A percentile compares a stretch with the other conserved stretches of the same genome.
phyloP scores from a whole-genome alignment of 2,113 vertebrate species.

The Phodopus roborovskii region DNA sequence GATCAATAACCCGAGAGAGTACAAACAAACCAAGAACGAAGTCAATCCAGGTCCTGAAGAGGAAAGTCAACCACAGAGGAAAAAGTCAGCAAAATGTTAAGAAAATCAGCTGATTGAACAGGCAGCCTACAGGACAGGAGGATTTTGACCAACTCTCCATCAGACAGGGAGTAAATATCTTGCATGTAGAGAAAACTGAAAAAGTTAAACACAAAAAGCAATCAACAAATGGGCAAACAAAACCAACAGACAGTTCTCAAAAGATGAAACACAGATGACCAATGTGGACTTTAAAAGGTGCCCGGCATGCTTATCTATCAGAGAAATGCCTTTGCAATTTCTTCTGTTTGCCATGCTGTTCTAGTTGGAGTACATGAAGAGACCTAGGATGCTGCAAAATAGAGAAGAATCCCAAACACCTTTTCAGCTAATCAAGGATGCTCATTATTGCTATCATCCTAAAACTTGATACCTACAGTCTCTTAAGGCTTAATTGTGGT shows the following conservation, averaged over 20 bases:
- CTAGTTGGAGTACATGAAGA: background rate
- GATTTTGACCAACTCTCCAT: too few species aligned
- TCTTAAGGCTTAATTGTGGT: background rate
- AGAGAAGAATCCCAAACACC: background rate
- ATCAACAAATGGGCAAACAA: background rate
- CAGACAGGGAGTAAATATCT: background rate
- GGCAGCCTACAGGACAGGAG: too few species aligned
- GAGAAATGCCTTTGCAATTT: background rate
- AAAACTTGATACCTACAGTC: conserved; percentile 32
- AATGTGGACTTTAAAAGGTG: background rate
- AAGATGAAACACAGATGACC: background rate
- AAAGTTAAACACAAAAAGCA: background rate
- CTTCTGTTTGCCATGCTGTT: background rate
- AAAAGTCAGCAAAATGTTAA: background rate
- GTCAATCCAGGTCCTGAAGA: background rate
- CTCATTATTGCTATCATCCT: background rate
- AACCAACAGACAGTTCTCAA: background rate
- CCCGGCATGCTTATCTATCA: background rate
- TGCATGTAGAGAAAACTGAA: background rate
- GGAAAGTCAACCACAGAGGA: background rate
- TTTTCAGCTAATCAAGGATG: background rate
- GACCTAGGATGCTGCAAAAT: background rate
- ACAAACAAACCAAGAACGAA: background rate
- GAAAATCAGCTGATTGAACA: background rate
- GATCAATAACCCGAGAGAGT: background rate